Evolutionary conservation across 2,113 vertebrate species (phyloP).

Genomic region (Daubentonia madagascariensis): DNA sequence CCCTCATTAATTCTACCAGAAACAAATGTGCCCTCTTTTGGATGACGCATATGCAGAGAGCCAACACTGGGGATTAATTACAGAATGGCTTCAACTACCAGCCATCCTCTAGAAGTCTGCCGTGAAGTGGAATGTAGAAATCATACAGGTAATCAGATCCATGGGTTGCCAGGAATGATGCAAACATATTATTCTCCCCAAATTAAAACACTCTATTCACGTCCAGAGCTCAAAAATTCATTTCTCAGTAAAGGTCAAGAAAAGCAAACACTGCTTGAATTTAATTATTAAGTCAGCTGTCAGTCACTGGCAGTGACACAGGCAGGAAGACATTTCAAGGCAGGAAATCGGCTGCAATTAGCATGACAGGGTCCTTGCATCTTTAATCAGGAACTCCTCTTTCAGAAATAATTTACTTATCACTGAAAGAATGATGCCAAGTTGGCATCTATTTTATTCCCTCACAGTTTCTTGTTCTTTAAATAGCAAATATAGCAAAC

Average conservation of each 20-base stretch:
- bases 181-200: constrained; percentile 39
- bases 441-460: not conserved
- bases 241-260: constrained; percentile 71
- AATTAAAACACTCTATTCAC: constrained; percentile 56
- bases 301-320: constrained; percentile 38
- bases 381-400: constrained; percentile 31
- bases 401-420: constrained; percentile 23
- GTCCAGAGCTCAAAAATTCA: constrained; percentile 53
- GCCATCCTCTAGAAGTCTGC: not conserved
- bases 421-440: not conserved
- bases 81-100: not conserved
- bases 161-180: not conserved
- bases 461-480: not conserved
- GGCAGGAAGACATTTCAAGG: constrained; percentile 37
- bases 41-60: not conserved
- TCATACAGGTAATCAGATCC: constrained; percentile 36
- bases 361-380: not conserved
- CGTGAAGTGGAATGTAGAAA: constrained; percentile 43
- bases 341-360: constrained; percentile 50
- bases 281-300: constrained; percentile 58
- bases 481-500: constrained; percentile 19
- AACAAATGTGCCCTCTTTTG: not conserved
- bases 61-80: not conserved
- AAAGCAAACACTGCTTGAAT: constrained; percentile 55
- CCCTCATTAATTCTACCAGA: not conserved